Conservation (phyloP, 2,113 vertebrate species). For the Pelobates fuscus region DNA sequence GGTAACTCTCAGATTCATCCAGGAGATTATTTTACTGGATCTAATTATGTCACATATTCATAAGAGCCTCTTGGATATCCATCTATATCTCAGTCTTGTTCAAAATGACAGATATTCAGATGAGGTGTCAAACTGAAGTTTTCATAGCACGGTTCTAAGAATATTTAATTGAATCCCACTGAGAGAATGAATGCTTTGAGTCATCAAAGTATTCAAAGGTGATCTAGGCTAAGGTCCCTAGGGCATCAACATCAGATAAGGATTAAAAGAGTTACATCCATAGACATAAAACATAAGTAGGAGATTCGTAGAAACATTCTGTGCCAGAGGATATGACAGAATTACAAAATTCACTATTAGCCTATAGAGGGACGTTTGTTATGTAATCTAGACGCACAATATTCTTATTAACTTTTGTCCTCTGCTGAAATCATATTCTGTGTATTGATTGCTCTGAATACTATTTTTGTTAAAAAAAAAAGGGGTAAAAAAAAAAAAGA, state of each 20-base stretch:
- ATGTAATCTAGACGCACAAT: background rate
- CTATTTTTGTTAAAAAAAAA: background rate
- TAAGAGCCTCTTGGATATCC: background rate
- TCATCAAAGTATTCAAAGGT: background rate
- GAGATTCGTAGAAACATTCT: background rate
- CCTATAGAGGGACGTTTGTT: background rate
- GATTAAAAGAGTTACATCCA: conserved; percentile 1
- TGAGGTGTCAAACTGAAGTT: background rate
- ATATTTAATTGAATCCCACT: background rate
- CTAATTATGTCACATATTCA: background rate
- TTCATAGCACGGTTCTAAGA: background rate
- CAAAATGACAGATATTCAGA: background rate
- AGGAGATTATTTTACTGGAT: background rate
- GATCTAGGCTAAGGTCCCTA: background rate
- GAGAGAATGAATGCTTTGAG: background rate
- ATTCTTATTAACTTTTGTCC: background rate
- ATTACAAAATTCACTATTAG: background rate
- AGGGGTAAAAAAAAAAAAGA: too few relatives aligned
- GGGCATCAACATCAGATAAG: background rate
- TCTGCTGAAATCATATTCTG: background rate
- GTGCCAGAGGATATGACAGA: background rate
- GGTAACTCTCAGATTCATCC: background rate
- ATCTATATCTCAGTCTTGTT: background rate
- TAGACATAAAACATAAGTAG: background rate
- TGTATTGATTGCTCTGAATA: background rate